These are phyloP conservation scores for Watsonalla binaria DNA, from an alignment of 2,888 invertebrate genomes.

Conservation along the genomic window DNA sequence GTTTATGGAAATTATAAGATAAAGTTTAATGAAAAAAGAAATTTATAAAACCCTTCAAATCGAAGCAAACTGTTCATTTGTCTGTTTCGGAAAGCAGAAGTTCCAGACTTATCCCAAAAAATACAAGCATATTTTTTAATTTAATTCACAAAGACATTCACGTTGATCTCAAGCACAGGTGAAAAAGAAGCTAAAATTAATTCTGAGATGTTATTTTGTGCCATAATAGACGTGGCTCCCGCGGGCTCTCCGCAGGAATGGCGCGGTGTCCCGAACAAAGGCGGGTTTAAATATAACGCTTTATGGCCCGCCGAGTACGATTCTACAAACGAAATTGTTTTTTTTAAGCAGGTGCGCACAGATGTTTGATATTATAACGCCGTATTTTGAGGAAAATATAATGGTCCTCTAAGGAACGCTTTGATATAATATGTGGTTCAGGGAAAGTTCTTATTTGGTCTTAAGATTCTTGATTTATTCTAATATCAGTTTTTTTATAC, in stretches of 20 bases:
- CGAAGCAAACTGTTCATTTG: no score
- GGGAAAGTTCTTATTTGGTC: background rate
- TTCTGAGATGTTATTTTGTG: conserved; percentile 28
- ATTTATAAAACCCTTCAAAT: no score
- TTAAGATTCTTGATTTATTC: background rate
- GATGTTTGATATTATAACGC: conserved; percentile 13
- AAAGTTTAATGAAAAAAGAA: no score
- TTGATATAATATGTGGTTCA: background rate
- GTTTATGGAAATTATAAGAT: no score
- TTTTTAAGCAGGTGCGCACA: conserved; percentile 34
- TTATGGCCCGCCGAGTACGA: conserved; percentile 43
- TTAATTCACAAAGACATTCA: no score
- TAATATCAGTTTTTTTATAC: no score
- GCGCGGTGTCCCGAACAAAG: conserved; percentile 34
- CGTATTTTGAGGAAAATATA: conserved; percentile 5
- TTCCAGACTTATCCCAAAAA: background rate
- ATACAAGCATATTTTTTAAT: background rate
- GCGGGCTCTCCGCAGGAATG: conserved; percentile 28
- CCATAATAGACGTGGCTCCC: conserved; percentile 34
- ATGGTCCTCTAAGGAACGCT: background rate
- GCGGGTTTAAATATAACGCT: conserved; percentile 37
- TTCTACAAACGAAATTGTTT: conserved; percentile 41
- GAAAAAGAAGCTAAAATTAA: conserved; percentile 34
- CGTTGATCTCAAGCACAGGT: no score
- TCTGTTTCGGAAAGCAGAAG: no score